phyloP scores from a whole-genome alignment of 2,797 vertebrate species.

The Melanotaenia trifasciata region DNA sequence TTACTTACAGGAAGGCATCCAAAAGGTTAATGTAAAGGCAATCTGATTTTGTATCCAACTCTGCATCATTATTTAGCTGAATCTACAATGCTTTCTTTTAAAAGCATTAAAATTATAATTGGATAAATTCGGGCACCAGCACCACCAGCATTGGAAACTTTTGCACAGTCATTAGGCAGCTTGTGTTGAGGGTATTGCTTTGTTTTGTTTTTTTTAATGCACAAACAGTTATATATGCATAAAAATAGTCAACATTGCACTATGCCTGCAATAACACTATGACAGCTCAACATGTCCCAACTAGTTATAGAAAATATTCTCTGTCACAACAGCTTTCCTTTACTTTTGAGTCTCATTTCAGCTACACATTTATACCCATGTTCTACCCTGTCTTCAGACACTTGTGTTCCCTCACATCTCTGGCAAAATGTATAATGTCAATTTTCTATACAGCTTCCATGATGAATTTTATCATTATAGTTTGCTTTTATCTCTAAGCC shows the following conservation, averaged over 20 bases:
- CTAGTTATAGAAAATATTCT: not conserved
- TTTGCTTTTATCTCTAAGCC: slow-evolving; percentile 20
- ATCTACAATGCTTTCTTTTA: not conserved
- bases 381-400: not conserved
- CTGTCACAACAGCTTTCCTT: not conserved
- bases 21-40: not conserved
- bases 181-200: not conserved
- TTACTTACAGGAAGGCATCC: not conserved
- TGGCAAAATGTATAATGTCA: not conserved
- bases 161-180: not conserved
- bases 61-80: slow-evolving; percentile 1
- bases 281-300: not conserved
- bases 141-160: not conserved
- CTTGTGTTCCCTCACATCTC: not conserved
- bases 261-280: not conserved
- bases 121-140: not conserved
- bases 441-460: not conserved
- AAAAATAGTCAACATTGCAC: not conserved
- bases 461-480: slow-evolving; percentile 4
- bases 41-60: slow-evolving; percentile 3
- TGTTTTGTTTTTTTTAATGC: no score
- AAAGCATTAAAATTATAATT: not conserved
- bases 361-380: not conserved
- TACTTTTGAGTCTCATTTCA: not conserved
- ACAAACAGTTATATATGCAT: not conserved